phyloP scores from a whole-genome alignment of 2,888 invertebrate genomes.

The Agrochola litura region DNA sequence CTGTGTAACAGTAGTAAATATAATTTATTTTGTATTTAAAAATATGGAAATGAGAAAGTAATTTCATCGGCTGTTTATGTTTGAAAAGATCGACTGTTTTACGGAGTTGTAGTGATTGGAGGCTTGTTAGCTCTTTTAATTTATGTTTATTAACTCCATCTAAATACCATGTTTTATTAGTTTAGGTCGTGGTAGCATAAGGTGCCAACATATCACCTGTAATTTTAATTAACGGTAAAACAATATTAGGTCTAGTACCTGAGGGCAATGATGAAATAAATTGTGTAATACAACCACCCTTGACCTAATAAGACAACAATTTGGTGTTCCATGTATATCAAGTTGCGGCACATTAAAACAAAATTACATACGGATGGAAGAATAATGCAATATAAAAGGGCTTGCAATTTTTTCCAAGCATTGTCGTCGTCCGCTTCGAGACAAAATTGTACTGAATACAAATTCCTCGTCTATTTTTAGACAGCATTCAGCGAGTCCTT shows the following conservation, averaged over 20 bases:
- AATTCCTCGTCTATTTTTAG: constrained; percentile 68
- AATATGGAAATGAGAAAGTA: constrained; percentile 34
- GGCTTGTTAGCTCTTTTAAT: constrained; percentile 23
- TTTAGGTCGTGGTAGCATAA: not conserved
- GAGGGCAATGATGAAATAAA: not conserved
- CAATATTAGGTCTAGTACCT: not conserved
- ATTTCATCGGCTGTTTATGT: constrained; percentile 36
- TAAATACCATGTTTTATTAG: constrained; percentile 30
- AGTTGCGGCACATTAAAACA: constrained; percentile 36
- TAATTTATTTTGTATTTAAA: constrained; percentile 28
- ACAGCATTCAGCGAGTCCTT: constrained; percentile 66
- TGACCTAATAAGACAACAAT: not conserved
- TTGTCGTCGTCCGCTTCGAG: constrained; percentile 62
- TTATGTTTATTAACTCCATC: constrained; percentile 27
- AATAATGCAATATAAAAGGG: constrained; percentile 49
- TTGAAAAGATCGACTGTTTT: constrained; percentile 10
- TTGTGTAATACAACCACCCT: constrained; percentile 10
- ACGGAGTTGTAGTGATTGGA: constrained; percentile 7
- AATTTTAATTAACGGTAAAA: constrained; percentile 7
- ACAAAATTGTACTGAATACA: constrained; percentile 69
- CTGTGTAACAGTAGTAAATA: constrained; percentile 10
- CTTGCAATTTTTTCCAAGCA: constrained; percentile 58
- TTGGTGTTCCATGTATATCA: constrained; percentile 15
- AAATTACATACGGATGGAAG: constrained; percentile 52
- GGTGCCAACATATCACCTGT: not conserved